Evolutionary conservation across 2,113 vertebrate species (phyloP).

Genomic region (Monarcha castaneiventris): DNA sequence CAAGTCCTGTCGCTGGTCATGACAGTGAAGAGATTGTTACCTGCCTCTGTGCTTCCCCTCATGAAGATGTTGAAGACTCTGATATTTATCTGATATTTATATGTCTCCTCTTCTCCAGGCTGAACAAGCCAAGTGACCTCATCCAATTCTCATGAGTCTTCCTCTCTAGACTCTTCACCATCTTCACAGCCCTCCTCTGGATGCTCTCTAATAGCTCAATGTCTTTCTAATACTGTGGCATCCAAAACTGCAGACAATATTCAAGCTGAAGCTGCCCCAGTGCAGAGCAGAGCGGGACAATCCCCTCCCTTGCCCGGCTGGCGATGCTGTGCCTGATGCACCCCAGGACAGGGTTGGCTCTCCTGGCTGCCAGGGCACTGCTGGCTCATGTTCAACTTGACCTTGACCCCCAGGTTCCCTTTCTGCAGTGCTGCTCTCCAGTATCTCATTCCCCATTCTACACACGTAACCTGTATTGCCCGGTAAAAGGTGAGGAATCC

Average conservation of each 20-base stretch:
- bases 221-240: neutral
- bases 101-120: neutral
- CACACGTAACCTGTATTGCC: neutral
- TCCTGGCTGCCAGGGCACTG: neutral
- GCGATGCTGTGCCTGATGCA: accelerated
- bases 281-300: accelerated
- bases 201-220: neutral
- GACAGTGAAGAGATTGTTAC: neutral
- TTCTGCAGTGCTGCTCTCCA: neutral
- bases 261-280: accelerated
- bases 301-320: accelerated
- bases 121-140: neutral
- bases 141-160: neutral
- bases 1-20: neutral
- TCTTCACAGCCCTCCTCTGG: neutral
- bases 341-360: accelerated
- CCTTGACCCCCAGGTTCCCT: accelerated
- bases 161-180: neutral
- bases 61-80: too few relatives aligned
- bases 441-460: neutral
- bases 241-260: accelerated
- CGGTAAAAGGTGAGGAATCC: accelerated
- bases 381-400: accelerated
- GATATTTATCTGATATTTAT: neutral
- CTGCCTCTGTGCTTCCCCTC: accelerated